phyloP scores from a whole-genome alignment of 2,888 invertebrate species.

The Steinernema hermaphroditum region DNA sequence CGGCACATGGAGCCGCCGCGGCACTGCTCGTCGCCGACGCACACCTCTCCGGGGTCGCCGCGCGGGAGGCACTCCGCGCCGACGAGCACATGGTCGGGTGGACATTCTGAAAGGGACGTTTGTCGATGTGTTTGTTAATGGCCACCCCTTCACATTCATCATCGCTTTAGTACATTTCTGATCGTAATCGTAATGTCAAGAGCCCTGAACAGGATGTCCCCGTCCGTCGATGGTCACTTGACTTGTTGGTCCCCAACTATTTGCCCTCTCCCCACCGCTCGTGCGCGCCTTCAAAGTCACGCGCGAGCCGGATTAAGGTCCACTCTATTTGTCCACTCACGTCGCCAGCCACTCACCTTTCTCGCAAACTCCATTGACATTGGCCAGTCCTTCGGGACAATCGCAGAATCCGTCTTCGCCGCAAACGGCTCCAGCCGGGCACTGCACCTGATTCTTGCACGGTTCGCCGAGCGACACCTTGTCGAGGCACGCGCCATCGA shows the following conservation, averaged over 20 bases:
- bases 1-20: conserved; percentile 52
- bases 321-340: conserved; percentile 25
- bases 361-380: conserved; percentile 40
- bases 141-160: too few relatives aligned
- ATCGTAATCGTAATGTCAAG: too few relatives aligned
- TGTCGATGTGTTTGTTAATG: too few relatives aligned
- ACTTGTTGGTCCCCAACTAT: too few relatives aligned
- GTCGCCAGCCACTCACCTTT: conserved; percentile 34
- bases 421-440: conserved; percentile 55
- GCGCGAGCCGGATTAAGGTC: neutral
- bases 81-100: conserved; percentile 51
- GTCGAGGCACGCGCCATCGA: conserved; percentile 62
- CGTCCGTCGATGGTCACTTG: neutral
- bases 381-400: neutral
- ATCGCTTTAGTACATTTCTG: neutral
- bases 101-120: conserved; percentile 44
- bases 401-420: conserved; percentile 44
- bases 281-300: neutral
- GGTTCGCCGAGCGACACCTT: conserved; percentile 51
- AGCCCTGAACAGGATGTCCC: neutral
- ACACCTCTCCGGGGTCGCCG: conserved; percentile 51
- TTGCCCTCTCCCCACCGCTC: conserved; percentile 1
- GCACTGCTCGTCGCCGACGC: conserved; percentile 59
- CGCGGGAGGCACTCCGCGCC: conserved; percentile 56
- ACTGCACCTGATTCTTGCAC: conserved; percentile 60